These are phyloP conservation scores for Enteromius trimaculatus DNA, from an alignment of 2,797 vertebrate genomes.

Conservation along the genomic window DNA sequence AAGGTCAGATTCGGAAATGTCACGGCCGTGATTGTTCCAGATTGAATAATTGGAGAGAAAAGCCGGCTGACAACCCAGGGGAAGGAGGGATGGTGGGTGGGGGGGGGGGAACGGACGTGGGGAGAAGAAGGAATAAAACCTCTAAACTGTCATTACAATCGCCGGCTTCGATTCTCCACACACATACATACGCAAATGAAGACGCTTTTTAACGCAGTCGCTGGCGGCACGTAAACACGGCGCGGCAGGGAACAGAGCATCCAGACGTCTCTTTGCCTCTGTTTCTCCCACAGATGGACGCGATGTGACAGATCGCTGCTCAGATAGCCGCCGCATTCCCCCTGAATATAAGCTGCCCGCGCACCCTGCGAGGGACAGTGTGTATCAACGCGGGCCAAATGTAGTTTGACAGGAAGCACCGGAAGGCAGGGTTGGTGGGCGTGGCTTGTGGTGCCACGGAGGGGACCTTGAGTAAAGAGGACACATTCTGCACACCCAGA, in stretches of 20 bases:
- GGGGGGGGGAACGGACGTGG: slow-evolving; percentile 22
- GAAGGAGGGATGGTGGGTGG: slow-evolving; percentile 53
- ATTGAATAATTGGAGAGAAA: slow-evolving; percentile 80
- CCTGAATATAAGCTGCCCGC: slow-evolving; percentile 49
- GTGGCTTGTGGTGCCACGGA: slow-evolving; percentile 56
- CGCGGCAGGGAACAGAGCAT: slow-evolving; percentile 30
- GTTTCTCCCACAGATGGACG: slow-evolving; percentile 73
- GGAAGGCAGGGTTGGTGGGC: slow-evolving; percentile 24
- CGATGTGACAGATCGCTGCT: slow-evolving; percentile 84
- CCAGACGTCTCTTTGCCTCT: slow-evolving; percentile 45
- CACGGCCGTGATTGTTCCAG: slow-evolving; percentile 81
- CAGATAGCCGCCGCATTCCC: slow-evolving; percentile 79
- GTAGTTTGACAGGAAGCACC: slow-evolving; percentile 82
- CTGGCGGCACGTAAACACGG: slow-evolving; percentile 29
- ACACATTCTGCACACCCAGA: slow-evolving; percentile 80
- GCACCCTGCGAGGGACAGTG: slow-evolving; percentile 10
- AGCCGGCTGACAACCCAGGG: slow-evolving; percentile 64
- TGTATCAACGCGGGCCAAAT: slow-evolving; percentile 69
- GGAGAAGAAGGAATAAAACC: slow-evolving; percentile 61
- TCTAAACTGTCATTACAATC: slow-evolving; percentile 59
- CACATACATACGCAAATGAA: slow-evolving; percentile 44
- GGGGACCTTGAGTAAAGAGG: slow-evolving; percentile 84
- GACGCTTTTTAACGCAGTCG: slow-evolving; percentile 11
- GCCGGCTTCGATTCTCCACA: slow-evolving; percentile 21
- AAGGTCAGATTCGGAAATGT: slow-evolving; percentile 84